Evolutionary conservation across 2,888 invertebrate genomes (phyloP), one percentile per base, ranked within the genome.

Genomic region (Rapana venosa): DNA sequence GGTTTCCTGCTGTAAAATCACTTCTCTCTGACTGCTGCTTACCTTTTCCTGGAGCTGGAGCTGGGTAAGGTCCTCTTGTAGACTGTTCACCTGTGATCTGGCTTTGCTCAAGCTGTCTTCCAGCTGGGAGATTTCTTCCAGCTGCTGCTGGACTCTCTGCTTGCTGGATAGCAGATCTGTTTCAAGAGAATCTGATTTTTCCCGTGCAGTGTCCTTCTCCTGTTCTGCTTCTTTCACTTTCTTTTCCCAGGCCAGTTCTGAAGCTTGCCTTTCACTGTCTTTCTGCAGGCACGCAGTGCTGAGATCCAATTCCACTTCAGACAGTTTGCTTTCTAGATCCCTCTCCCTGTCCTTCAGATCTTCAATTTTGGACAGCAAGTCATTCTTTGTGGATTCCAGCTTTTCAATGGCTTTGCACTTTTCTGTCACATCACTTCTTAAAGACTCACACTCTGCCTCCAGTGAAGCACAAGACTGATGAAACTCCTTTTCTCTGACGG

Each of bases 371-470:
- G 89, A 86, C 36, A 90, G 81, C 58, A 90, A 36, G 26, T 87
- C 86, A 35, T 87, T 90, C 81, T 90, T 87, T 2, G 70, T 90
- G 87, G 89, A 90, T 32, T 90, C 88, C 47, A 91, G 26, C 15
- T 86, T 83, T 58, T 91, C 90, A 81, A 92, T 90, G 66, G 74
- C 79, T 47, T 30, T 81, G 35, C 79, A 77, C 87, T 90, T 92
- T 22, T 90, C 90, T 36, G 35, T 17, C 79, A 91, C 22, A 35
- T 90, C 90, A 36, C 66, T 79, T 81, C 90, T 90, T 87, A 89
- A 66, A 84, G 61, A 47, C 56, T 90, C 88, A 36, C 87, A 89
- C 47, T 90, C 90, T 35, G 88, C 36, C 30, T 89, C 87, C 77
- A 81, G 35, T 56, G 66, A 66, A 77, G 47, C 20, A 47, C 74